Evolutionary conservation across 2,113 vertebrate species (phyloP).

Genomic region (Triplophysa dalaica): DNA sequence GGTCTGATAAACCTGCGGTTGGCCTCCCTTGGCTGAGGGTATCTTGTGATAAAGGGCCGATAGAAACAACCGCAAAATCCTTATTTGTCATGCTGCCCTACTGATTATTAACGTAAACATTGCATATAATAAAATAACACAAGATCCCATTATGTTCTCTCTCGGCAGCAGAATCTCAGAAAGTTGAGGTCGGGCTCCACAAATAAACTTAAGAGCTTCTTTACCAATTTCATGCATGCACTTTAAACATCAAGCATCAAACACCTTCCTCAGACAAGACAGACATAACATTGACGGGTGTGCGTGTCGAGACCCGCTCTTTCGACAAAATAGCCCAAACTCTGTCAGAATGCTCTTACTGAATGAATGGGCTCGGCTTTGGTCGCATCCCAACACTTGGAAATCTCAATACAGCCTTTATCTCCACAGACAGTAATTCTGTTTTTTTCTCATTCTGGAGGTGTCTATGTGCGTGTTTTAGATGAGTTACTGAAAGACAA

Average conservation of each 20-base stretch:
- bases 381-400: neutral
- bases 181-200: neutral
- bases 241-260: constrained; percentile 20
- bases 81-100: too few species aligned
- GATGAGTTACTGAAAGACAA: constrained; percentile 10
- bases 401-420: neutral
- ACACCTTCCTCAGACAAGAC: neutral
- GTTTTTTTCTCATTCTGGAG: too few species aligned
- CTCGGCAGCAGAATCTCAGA: too few species aligned
- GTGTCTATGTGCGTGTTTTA: neutral
- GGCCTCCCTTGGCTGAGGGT: too few species aligned
- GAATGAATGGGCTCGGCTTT: neutral
- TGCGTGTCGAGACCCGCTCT: neutral
- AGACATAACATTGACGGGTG: constrained; percentile 10
- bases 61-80: too few species aligned
- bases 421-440: neutral
- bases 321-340: neutral
- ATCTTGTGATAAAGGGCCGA: too few species aligned
- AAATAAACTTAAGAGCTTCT: constrained; percentile 14
- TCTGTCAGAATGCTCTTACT: neutral
- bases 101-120: too few species aligned
- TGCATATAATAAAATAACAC: too few species aligned
- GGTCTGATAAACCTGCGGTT: too few species aligned
- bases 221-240: constrained; percentile 9
- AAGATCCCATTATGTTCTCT: too few species aligned